phyloP scores from a whole-genome alignment of 2,797 vertebrate species.

The Semaprochilodus insignis region DNA sequence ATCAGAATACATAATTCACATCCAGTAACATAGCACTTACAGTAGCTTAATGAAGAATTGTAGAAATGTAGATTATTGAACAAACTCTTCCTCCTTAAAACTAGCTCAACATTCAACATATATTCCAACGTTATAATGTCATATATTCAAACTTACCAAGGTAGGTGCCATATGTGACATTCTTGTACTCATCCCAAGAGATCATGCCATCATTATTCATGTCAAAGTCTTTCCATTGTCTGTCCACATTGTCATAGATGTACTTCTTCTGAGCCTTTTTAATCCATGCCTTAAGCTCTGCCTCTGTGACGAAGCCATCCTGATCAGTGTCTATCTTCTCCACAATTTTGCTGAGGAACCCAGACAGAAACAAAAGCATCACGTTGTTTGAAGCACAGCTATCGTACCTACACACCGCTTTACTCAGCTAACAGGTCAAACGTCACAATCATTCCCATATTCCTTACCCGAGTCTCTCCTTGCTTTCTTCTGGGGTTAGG shows the following conservation, averaged over 20 bases:
- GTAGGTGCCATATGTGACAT: conserved; percentile 84
- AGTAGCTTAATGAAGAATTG: background rate
- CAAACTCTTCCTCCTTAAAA: background rate
- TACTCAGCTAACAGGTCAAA: background rate
- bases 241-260: conserved; percentile 78
- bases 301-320: conserved; percentile 83
- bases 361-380: conserved; percentile 63
- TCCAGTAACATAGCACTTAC: background rate
- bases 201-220: conserved; percentile 79
- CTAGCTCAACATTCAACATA: background rate
- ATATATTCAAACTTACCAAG: conserved; percentile 79
- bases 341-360: conserved; percentile 84
- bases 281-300: conserved; percentile 86
- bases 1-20: conserved; percentile 19
- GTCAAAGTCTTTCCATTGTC: conserved; percentile 85
- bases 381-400: background rate
- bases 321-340: conserved; percentile 82
- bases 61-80: background rate
- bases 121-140: too few species aligned
- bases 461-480: conserved; percentile 87
- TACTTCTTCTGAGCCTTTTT: conserved; percentile 83
- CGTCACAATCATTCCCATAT: conserved; percentile 58
- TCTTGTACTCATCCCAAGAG: conserved; percentile 89
- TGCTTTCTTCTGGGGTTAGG: conserved; percentile 90
- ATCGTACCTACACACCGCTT: background rate